Evolutionary conservation across 1,140 invertebrate species (phyloP).

Genomic region (Cydia splendana): DNA sequence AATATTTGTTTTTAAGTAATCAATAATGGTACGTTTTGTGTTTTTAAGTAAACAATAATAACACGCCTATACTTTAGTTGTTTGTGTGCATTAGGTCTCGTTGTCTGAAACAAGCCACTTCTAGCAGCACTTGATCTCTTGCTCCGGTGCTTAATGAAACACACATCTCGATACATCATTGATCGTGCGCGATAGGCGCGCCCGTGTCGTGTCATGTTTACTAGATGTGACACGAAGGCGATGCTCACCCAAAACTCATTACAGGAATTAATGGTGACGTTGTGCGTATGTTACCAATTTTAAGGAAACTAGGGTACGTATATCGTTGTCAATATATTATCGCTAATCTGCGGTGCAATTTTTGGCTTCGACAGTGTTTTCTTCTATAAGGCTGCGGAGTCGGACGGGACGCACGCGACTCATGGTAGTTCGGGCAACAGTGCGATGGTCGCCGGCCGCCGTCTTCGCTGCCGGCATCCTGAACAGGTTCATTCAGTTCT

Average conservation of each 20-base stretch:
- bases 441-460: no score
- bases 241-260: slow-evolving; percentile 57
- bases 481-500: no score
- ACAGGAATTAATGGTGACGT: slow-evolving; percentile 57
- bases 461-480: no score
- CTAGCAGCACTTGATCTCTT: slow-evolving; percentile 34
- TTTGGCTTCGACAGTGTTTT: background rate
- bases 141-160: slow-evolving; percentile 47
- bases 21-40: no score
- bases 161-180: slow-evolving; percentile 64
- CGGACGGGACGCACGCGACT: no score
- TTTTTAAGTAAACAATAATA: no score
- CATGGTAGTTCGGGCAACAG: no score
- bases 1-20: no score
- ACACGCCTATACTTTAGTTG: no score
- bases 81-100: no score
- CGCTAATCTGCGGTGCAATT: no score
- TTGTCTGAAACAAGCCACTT: slow-evolving; percentile 24
- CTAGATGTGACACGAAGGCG: slow-evolving; percentile 58
- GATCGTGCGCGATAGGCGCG: slow-evolving; percentile 59
- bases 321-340: background rate
- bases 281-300: slow-evolving; percentile 35
- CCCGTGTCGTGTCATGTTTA: slow-evolving; percentile 63
- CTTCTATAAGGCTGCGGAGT: background rate
- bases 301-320: background rate